Evolutionary conservation across 2,797 vertebrate genomes (phyloP).

Genomic region (Tachyglossus aculeatus): DNA sequence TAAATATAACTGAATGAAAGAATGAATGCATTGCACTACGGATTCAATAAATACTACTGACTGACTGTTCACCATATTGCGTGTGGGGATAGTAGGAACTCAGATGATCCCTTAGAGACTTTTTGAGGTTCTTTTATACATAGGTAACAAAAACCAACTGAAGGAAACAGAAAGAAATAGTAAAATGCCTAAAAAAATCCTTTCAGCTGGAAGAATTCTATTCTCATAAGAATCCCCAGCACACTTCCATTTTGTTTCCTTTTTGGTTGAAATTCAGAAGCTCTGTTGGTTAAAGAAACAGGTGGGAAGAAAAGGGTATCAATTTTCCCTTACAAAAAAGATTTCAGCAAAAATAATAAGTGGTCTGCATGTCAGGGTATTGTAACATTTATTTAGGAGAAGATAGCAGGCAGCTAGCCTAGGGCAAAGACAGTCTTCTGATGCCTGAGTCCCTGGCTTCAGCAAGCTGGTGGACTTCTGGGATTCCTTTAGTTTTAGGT

Average conservation of each 20-base stretch:
- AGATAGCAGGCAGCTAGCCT: not conserved
- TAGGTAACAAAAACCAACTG: not conserved
- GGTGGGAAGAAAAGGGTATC: rapidly evolving
- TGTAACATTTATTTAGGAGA: not conserved
- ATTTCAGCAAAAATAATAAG: not conserved
- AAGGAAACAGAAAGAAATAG: no score
- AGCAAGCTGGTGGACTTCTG: not conserved
- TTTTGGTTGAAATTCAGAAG: not conserved
- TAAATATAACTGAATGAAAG: no score
- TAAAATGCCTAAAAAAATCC: not conserved
- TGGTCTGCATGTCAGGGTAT: not conserved
- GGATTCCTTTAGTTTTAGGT: not conserved
- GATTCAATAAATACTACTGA: no score
- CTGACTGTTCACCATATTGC: no score
- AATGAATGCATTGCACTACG: no score
- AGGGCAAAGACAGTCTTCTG: not conserved
- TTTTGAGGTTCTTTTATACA: not conserved
- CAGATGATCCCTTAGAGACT: not conserved
- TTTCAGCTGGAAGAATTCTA: not conserved
- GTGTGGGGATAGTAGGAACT: no score
- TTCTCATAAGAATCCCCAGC: not conserved
- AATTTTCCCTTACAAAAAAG: not conserved
- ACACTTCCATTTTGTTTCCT: no score
- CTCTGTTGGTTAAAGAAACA: not conserved
- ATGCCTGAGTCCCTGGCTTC: not conserved